These are phyloP conservation scores for Rhagoletis zephyria DNA, from an alignment of 1,140 invertebrate species.

Conservation along the genomic window DNA sequence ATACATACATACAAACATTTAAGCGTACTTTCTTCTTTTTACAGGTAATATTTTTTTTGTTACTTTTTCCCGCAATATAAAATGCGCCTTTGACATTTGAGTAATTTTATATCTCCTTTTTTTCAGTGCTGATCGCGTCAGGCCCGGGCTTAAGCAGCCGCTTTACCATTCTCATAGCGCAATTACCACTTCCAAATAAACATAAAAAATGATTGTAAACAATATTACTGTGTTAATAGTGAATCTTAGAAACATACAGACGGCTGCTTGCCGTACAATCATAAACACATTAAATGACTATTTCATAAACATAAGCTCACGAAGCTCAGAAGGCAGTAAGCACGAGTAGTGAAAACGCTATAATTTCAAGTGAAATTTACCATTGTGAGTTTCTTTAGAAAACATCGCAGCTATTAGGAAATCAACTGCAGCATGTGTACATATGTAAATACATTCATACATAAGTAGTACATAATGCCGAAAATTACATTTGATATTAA, in stretches of 20 bases:
- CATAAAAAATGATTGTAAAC: background rate
- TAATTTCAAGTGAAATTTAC: constrained; percentile 43
- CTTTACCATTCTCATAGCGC: background rate
- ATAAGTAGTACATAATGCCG: background rate
- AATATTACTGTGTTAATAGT: background rate
- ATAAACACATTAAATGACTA: constrained; percentile 44
- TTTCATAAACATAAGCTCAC: constrained; percentile 22
- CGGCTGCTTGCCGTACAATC: background rate
- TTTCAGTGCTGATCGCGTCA: background rate
- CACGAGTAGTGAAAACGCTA: background rate
- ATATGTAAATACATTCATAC: background rate
- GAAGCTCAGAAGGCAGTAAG: background rate
- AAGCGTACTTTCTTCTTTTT: background rate
- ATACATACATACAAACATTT: too few relatives aligned
- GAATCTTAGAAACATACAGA: background rate
- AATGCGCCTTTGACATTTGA: background rate
- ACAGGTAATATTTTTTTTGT: background rate
- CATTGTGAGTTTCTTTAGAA: background rate
- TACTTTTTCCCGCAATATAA: background rate
- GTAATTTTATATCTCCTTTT: background rate
- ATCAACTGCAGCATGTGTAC: background rate
- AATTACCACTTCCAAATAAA: background rate
- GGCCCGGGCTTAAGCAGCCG: background rate
- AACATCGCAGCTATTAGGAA: background rate
- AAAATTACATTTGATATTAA: constrained; percentile 20